Conservation (phyloP, 1,140 invertebrate genomes). For the Leptopilina clavipes region DNA sequence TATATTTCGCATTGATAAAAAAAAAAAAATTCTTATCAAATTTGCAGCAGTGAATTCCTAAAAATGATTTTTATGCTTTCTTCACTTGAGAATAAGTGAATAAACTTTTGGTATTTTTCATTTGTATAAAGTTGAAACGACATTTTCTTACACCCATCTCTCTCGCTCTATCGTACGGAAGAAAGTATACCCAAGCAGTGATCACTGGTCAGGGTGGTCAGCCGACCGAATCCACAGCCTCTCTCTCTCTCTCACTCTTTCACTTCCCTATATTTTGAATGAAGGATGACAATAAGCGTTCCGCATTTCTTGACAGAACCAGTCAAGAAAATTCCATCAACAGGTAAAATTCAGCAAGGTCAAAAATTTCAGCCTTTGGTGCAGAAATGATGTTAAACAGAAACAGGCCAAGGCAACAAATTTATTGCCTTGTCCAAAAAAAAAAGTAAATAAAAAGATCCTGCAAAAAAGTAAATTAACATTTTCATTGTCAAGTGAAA, state of each 20-base stretch:
- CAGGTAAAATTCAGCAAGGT: slow-evolving; percentile 47
- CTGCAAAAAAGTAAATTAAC: too few relatives aligned
- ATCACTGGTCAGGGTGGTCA: slow-evolving; percentile 56
- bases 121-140: neutral
- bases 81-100: slow-evolving; percentile 9
- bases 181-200: slow-evolving; percentile 59
- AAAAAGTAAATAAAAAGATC: neutral
- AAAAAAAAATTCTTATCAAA: too few relatives aligned
- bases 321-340: slow-evolving; percentile 43
- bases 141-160: slow-evolving; percentile 35
- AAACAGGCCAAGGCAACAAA: neutral
- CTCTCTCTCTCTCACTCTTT: neutral
- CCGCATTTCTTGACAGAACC: slow-evolving; percentile 43
- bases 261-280: slow-evolving; percentile 44
- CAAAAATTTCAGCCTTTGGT: slow-evolving; percentile 1
- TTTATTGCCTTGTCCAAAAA: too few relatives aligned
- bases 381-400: slow-evolving; percentile 24
- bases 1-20: too few relatives aligned
- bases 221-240: slow-evolving; percentile 67
- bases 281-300: slow-evolving; percentile 49
- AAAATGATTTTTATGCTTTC: neutral
- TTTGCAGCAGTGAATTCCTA: too few relatives aligned
- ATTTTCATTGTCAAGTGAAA: too few relatives aligned
- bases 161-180: slow-evolving; percentile 46
- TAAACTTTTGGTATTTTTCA: slow-evolving; percentile 5